Evolutionary conservation across 2,797 vertebrate species (phyloP), one percentile per base, ranked within the genome.

Genomic region (Rallus crepitans): DNA sequence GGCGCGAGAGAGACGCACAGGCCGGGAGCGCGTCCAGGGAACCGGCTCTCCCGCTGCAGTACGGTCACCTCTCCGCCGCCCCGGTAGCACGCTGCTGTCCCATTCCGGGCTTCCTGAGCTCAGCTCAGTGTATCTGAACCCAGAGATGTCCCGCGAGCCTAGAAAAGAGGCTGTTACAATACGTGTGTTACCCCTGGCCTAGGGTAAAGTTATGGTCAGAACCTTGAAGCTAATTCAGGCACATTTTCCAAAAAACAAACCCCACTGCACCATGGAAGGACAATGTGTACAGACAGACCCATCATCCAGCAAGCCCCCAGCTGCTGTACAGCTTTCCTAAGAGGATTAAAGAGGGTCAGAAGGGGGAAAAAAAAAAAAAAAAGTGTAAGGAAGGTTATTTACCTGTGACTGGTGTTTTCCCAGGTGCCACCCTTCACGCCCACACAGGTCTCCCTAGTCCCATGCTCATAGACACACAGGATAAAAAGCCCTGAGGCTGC

Each of bases 241-340:
- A 0, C 20, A 4, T 63, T 88, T 69, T 65, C 27, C 4, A 21
- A 33, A 42, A 31, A 7, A 5, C 15, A 9, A 8, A 31, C 20
- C 19, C 31, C 31, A 4, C 23, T 2, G 6, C 23, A 11, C 18
- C 15, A 12, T 2, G 1, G 56, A n/a, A 52, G 64, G 17, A 10
- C 18, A 2, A 6, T 0, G 20, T 1, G 6, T 3, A 2, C 35
- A 7, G 45, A 1, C 4, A 1, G 42, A 33, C 6, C 1, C 21
- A 15, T 5, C 59, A 40, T 1, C 48, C 57, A 47, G 11, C 53
- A 35, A 31, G 17, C n/a, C 7, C 47, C 3, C 52, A 12, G 25
- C 30, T 75, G 66, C 57, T 66, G 2, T 0, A 17, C 12, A 30
- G 53, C 37, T 64, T 71, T 40, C 31, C 63, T 23, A 4, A 12